These are phyloP conservation scores for Ostrea edulis DNA, from an alignment of 1,140 invertebrate species.

Conservation along the genomic window DNA sequence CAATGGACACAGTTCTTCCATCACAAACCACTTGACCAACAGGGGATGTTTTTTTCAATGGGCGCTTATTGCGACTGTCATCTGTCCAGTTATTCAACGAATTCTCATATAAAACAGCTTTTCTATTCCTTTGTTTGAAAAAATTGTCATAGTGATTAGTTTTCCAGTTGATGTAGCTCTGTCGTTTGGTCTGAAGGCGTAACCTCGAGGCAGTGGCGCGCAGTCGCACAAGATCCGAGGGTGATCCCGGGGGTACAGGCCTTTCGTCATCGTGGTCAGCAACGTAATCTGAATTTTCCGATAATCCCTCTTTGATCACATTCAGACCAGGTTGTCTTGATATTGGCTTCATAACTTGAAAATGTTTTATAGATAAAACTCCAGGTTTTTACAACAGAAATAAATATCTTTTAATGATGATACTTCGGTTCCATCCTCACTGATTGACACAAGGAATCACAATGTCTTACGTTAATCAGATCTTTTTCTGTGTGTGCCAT, in stretches of 20 bases:
- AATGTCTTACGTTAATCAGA: not conserved
- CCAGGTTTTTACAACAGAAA: not conserved
- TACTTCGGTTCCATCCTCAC: not conserved
- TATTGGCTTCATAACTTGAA: not conserved
- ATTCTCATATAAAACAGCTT: slow-evolving; percentile 7
- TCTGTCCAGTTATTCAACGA: slow-evolving; percentile 3
- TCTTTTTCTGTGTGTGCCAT: not conserved
- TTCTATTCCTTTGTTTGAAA: not conserved
- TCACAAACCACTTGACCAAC: not conserved
- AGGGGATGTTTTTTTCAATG: not conserved
- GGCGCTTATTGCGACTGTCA: not conserved
- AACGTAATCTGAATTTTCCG: not conserved
- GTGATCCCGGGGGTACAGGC: not conserved
- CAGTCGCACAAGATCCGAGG: not conserved
- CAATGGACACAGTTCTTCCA: not conserved
- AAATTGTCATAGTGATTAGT: slow-evolving; percentile 15
- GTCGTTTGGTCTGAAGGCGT: not conserved
- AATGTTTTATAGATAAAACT: not conserved
- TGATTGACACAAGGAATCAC: not conserved
- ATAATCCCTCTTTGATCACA: slow-evolving; percentile 11
- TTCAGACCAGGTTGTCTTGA: not conserved
- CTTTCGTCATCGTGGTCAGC: not conserved
- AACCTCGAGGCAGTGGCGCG: not conserved
- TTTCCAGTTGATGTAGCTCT: slow-evolving; percentile 21
- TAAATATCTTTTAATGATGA: not conserved